Evolutionary conservation across 1,140 invertebrate genomes (phyloP), one percentile per base, ranked within the genome.

Genomic region (Melanaphis sacchari): DNA sequence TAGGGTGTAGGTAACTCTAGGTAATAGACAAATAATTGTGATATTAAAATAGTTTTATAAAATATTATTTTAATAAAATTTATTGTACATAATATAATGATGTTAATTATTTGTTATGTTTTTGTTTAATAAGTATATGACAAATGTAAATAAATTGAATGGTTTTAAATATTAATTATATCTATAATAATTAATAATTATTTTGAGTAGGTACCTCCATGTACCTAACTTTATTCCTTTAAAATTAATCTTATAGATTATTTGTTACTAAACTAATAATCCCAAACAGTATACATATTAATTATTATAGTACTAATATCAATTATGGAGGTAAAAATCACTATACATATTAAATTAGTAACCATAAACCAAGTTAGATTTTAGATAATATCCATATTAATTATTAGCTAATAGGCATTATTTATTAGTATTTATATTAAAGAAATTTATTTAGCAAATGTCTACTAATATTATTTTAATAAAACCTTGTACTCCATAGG

Each of bases 21-120:
- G 59, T n/a, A n/a, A 76, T 76, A n/a, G n/a, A 76, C 59, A 76
- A 76, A n/a, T 76, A 76, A 40, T 82, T 38, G 84, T 87, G 84
- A 87, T 87, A 85, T 46, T 87, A 41, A 87, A 87, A 87, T 87
- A 87, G 41, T 46, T 43, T 43, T 43, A 41, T 46, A 5, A 41
- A 40, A 84, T 41, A 24, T 8, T 38, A 40, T 22, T 82, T 24
- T 40, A 21, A 82, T 40, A 41, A 84, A 31, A 84, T n/a, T 76
- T 76, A n/a, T 36, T 76, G 59, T 76, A 76, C 4, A 5, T 76
- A 76, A 36, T 76, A 76, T n/a, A 76, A 76, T 76, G 31, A 76
- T n/a, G 31, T 76, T 76, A n/a, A 21, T 18, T 76, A n/a, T 76
- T 76, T 76, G 15, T 76, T 76, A 59, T 59, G 15, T 76, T 76